phyloP scores from a whole-genome alignment of 2,797 vertebrate genomes.

The Ammospiza maritima region DNA sequence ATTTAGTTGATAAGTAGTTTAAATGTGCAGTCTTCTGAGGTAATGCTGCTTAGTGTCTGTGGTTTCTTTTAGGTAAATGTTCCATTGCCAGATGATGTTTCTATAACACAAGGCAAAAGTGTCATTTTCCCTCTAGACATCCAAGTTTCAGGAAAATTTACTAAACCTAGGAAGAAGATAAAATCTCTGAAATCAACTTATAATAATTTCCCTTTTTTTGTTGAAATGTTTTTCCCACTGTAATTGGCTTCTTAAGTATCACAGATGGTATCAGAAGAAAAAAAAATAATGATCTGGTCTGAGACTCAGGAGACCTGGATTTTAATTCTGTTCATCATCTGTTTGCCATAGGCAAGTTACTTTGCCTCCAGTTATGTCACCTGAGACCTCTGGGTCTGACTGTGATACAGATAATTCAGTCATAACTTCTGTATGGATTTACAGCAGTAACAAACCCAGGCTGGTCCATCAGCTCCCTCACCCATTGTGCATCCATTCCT shows the following conservation, averaged over 20 bases:
- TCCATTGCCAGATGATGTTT: background rate
- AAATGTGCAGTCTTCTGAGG: background rate
- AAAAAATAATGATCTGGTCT: background rate
- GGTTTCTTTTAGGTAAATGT: background rate
- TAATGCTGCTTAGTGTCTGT: background rate
- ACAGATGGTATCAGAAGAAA: background rate
- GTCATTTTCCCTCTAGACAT: background rate
- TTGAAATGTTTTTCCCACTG: background rate
- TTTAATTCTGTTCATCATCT: slow-evolving; percentile 19
- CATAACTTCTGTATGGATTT: background rate
- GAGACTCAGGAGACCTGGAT: background rate
- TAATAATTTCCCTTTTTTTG: background rate
- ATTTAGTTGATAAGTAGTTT: background rate
- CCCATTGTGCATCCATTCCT: background rate
- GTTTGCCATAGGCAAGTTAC: slow-evolving; percentile 11
- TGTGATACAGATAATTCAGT: background rate
- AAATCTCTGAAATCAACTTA: background rate
- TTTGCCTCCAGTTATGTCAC: background rate
- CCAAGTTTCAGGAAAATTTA: background rate
- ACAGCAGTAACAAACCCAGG: background rate
- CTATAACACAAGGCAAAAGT: background rate
- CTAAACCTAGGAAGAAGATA: background rate
- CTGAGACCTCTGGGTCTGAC: background rate
- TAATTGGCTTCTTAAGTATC: background rate
- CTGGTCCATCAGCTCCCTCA: background rate